Evolutionary conservation across 2,888 invertebrate species (phyloP).

Genomic region (Thalpophila matura): DNA sequence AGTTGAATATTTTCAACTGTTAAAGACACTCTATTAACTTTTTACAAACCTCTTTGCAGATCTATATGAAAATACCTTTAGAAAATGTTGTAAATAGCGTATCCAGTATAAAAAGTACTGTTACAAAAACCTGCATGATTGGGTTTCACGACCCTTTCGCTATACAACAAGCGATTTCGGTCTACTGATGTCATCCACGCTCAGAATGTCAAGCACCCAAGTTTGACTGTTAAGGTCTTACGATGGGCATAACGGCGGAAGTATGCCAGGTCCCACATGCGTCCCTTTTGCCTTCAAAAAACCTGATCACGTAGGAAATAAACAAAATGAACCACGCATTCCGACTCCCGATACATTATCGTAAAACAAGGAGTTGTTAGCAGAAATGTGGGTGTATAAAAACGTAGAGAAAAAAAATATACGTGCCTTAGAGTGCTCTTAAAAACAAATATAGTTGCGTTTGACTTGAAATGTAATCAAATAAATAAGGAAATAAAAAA

Average conservation of each 20-base stretch:
- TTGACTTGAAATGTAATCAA: background rate
- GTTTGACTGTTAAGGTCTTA: slow-evolving; percentile 17
- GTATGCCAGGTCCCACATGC: background rate
- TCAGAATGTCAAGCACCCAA: slow-evolving; percentile 20
- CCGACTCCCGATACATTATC: slow-evolving; percentile 39
- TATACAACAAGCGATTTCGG: background rate
- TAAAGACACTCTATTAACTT: slow-evolving; percentile 1
- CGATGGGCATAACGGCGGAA: slow-evolving; percentile 8
- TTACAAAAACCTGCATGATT: background rate
- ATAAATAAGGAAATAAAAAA: background rate
- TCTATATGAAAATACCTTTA: background rate
- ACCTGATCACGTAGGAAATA: slow-evolving; percentile 51
- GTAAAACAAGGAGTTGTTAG: slow-evolving; percentile 37
- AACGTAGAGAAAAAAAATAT: background rate
- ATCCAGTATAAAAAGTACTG: slow-evolving; percentile 10
- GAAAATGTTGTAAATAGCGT: background rate
- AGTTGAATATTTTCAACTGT: too few relatives aligned
- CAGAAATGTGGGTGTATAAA: slow-evolving; percentile 20
- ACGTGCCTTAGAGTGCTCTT: background rate
- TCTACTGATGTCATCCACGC: background rate
- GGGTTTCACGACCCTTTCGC: background rate
- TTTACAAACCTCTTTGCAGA: background rate
- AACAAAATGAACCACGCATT: slow-evolving; percentile 49
- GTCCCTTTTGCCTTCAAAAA: slow-evolving; percentile 24
- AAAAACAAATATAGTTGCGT: background rate